Conservation (phyloP, 1,140 invertebrate species). For the Drosophila pachea region DNA sequence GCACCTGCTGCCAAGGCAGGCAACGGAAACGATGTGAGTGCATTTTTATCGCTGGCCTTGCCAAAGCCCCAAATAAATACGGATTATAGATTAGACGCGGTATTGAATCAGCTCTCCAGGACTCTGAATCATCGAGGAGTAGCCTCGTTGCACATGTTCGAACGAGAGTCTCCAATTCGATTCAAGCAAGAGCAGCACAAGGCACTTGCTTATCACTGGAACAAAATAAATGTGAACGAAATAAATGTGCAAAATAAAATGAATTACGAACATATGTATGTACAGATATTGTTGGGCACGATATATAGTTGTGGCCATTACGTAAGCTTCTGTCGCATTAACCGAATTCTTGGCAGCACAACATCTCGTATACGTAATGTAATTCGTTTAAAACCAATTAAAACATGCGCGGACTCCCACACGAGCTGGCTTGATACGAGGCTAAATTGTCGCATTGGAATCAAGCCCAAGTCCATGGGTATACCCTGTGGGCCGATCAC, state of each 20-base stretch:
- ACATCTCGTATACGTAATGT: constrained; percentile 24
- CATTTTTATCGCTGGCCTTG: too few species aligned
- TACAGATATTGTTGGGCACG: neutral
- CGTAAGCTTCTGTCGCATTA: constrained; percentile 14
- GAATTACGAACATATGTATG: too few species aligned
- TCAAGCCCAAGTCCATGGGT: neutral
- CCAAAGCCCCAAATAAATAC: too few species aligned
- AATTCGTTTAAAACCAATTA: constrained; percentile 31
- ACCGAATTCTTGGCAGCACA: constrained; percentile 9
- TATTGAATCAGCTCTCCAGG: too few species aligned
- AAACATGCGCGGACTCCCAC: constrained; percentile 13
- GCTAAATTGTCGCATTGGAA: neutral
- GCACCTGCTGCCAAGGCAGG: too few species aligned
- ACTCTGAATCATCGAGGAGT: too few species aligned
- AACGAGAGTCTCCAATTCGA: too few species aligned
- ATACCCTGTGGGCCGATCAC: neutral
- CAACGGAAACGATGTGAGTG: too few species aligned
- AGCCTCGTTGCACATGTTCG: too few species aligned
- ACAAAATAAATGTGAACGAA: too few species aligned
- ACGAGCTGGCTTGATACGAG: neutral
- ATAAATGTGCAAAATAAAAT: neutral
- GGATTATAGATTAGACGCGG: too few species aligned
- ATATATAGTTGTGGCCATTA: neutral
- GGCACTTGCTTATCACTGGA: neutral
- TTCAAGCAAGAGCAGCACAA: too few species aligned